These are phyloP conservation scores for Anoura caudifer DNA, from an alignment of 2,113 vertebrate genomes.

Conservation along the genomic window DNA sequence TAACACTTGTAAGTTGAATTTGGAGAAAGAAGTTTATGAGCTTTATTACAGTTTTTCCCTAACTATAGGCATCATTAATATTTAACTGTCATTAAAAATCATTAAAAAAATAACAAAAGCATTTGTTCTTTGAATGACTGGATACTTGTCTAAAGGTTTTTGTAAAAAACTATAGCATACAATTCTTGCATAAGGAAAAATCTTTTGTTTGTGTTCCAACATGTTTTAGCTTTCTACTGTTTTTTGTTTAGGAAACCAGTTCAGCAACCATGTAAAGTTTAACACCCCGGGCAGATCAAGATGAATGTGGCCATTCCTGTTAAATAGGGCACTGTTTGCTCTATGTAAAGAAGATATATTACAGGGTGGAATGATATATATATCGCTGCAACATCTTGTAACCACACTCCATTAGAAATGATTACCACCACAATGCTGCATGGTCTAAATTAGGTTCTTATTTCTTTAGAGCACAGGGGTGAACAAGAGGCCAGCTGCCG, in stretches of 20 bases:
- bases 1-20: neutral
- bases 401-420: conserved; percentile 63
- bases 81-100: neutral
- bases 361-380: neutral
- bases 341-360: conserved; percentile 50
- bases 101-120: neutral
- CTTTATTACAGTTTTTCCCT: neutral
- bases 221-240: neutral
- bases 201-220: conserved; percentile 20
- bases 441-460: neutral
- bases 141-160: neutral
- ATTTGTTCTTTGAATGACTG: neutral
- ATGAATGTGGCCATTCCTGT: conserved; percentile 58
- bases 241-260: conserved; percentile 58
- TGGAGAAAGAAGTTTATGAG: neutral
- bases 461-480: conserved; percentile 43
- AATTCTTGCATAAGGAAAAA: neutral
- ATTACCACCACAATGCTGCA: conserved; percentile 30
- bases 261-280: conserved; percentile 22
- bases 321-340: conserved; percentile 56
- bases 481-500: conserved; percentile 34
- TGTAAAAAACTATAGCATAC: neutral
- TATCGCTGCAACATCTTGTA: conserved; percentile 61
- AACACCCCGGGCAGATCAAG: conserved; percentile 32
- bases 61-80: neutral